Evolutionary conservation across 1,140 invertebrate genomes (phyloP).

Genomic region (Caerostris darwini): DNA sequence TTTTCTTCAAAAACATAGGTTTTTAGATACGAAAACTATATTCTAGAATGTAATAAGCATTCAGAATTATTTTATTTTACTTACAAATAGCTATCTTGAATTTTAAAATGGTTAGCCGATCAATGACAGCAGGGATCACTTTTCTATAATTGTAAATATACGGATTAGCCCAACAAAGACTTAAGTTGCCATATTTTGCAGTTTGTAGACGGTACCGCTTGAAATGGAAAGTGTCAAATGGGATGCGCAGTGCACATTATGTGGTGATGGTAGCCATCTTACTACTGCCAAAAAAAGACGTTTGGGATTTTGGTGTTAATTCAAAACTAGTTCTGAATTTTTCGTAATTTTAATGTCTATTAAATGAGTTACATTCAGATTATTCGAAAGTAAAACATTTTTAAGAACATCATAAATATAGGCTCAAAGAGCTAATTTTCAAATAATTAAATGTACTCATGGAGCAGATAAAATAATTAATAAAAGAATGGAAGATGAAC

Average conservation of each 20-base stretch:
- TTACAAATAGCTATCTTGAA: background rate
- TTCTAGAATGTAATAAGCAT: background rate
- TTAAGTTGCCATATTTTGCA: background rate
- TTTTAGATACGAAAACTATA: too few species aligned
- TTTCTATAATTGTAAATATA: conserved; percentile 41
- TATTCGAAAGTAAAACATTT: too few species aligned
- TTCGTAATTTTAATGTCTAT: too few species aligned
- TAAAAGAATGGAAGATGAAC: too few species aligned
- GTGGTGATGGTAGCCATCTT: background rate
- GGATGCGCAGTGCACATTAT: background rate
- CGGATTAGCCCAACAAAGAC: background rate
- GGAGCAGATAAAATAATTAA: too few species aligned
- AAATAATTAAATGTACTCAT: too few species aligned
- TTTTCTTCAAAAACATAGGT: background rate
- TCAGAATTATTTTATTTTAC: background rate
- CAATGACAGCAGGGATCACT: background rate
- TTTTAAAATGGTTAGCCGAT: background rate
- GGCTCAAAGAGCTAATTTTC: too few species aligned
- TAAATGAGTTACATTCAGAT: too few species aligned
- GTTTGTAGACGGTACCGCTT: conserved; percentile 34
- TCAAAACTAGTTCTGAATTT: too few species aligned
- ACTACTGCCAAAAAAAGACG: background rate
- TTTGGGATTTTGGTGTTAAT: too few species aligned
- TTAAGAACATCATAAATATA: too few species aligned
- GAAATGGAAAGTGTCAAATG: background rate